Conservation (phyloP, 2,888 invertebrate genomes). For the Notocelia uddmanniana region DNA sequence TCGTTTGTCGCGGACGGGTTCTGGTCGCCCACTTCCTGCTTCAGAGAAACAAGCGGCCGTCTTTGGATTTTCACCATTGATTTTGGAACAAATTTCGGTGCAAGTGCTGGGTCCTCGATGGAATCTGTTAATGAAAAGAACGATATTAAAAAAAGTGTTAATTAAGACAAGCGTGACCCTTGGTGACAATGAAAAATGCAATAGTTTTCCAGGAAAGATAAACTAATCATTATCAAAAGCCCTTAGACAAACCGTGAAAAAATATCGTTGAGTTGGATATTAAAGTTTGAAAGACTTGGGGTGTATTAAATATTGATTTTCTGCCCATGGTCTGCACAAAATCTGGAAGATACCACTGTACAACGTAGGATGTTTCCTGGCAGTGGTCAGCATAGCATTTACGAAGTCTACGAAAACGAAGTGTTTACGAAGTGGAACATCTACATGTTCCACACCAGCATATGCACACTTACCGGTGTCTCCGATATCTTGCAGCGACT, state of each 20-base stretch:
- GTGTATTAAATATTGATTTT: no score
- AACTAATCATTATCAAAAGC: background rate
- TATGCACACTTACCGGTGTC: no score
- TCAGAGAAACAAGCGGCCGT: slow-evolving; percentile 71
- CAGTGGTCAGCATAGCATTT: no score
- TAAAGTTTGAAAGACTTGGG: no score
- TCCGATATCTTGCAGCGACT: slow-evolving; percentile 66
- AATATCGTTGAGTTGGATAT: no score
- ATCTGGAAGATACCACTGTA: background rate
- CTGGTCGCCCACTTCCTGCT: slow-evolving; percentile 67
- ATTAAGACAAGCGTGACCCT: background rate
- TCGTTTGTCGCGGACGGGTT: slow-evolving; percentile 78
- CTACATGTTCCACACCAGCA: no score
- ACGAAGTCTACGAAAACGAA: background rate
- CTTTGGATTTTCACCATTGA: slow-evolving; percentile 65
- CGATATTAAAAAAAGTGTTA: no score
- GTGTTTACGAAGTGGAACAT: no score
- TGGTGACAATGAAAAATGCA: background rate
- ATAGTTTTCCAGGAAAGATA: background rate
- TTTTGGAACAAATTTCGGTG: slow-evolving; percentile 56
- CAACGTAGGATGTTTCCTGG: no score
- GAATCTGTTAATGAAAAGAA: slow-evolving; percentile 60
- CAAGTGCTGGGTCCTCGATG: slow-evolving; percentile 70
- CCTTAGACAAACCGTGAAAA: background rate
- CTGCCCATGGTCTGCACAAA: background rate